A percentile compares a stretch with the other conserved stretches of the same genome.
Evolutionary conservation across 2,888 invertebrate genomes (phyloP).

Genomic region (Dimorphilus gyrociliatus): DNA sequence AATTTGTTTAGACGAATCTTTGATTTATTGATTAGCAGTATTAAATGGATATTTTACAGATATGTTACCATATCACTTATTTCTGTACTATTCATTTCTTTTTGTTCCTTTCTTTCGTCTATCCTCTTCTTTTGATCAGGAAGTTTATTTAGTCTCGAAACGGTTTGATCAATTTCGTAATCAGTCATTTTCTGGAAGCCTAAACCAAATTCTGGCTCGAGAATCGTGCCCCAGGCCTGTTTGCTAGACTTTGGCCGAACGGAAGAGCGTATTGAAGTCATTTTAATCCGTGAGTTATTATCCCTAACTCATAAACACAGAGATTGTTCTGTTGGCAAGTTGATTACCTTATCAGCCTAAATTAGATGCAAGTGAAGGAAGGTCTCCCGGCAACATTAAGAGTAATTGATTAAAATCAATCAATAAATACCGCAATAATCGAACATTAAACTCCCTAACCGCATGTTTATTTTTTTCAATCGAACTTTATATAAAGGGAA

Average conservation of each 20-base stretch:
- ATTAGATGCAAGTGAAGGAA: too few species aligned
- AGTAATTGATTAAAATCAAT: too few species aligned
- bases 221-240: conserved; percentile 33
- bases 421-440: too few species aligned
- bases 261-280: conserved; percentile 20
- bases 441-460: too few species aligned
- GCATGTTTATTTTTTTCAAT: too few species aligned
- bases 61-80: conserved; percentile 7
- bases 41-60: not conserved
- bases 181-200: conserved; percentile 32
- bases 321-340: too few species aligned
- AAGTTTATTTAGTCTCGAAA: conserved; percentile 18
- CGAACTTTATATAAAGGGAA: too few species aligned
- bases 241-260: conserved; percentile 26
- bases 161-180: conserved; percentile 29
- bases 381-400: too few species aligned
- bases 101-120: conserved; percentile 2
- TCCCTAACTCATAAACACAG: too few species aligned
- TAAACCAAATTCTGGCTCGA: conserved; percentile 29
- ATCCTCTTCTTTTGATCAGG: conserved; percentile 10
- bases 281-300: too few species aligned
- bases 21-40: not conserved
- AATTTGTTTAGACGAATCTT: too few species aligned
- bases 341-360: too few species aligned
- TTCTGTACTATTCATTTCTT: conserved; percentile 3